phyloP scores from a whole-genome alignment of 2,888 invertebrate genomes.

The Pseudococcus jackbeardsleyi region DNA sequence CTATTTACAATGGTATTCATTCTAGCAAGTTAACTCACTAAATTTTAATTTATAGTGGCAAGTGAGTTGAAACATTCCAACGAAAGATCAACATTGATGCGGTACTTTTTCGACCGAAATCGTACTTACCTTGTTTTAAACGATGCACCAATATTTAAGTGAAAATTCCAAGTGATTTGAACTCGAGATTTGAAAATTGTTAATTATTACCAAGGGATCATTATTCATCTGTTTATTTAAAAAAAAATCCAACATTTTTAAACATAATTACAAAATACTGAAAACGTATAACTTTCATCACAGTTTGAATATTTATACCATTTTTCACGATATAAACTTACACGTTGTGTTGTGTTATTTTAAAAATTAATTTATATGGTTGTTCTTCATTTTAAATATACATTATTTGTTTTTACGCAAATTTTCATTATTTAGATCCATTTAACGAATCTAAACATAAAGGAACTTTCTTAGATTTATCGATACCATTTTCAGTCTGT shows the following conservation, averaged over 20 bases:
- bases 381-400: slow-evolving; percentile 22
- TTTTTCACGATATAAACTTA: slow-evolving; percentile 14
- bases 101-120: background rate
- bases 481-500: background rate
- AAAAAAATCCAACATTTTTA: slow-evolving; percentile 3
- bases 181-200: background rate
- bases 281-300: background rate
- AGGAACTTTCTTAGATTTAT: background rate
- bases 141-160: background rate
- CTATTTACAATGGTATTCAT: background rate
- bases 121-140: background rate
- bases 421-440: background rate
- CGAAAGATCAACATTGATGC: background rate
- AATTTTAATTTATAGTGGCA: slow-evolving; percentile 2
- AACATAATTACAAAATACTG: slow-evolving; percentile 17
- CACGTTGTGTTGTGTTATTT: slow-evolving; percentile 9
- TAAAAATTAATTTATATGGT: slow-evolving; percentile 21
- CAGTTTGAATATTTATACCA: slow-evolving; percentile 25
- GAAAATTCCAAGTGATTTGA: slow-evolving; percentile 31
- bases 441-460: background rate
- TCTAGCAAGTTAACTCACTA: background rate
- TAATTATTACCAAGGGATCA: background rate
- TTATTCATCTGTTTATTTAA: background rate
- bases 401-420: background rate
- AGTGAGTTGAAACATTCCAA: slow-evolving; percentile 40